Base-by-base conservation (phyloP, 2,888 invertebrate species). In the Diaprepes abbreviatus region DNA sequence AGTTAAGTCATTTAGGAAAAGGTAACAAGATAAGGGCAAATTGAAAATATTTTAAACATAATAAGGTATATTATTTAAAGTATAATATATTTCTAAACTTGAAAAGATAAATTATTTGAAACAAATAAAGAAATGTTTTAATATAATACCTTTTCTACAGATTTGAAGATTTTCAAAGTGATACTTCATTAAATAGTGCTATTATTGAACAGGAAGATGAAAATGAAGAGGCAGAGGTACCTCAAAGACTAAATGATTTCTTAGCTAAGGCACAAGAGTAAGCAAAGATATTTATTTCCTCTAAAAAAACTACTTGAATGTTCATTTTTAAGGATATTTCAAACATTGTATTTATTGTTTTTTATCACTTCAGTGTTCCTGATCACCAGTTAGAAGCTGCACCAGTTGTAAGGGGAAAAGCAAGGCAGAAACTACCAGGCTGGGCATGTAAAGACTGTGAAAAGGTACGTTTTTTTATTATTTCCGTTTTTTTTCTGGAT, bases 371-470 rank as follows among this genome's bases (percentile, higher is more conserved):
- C n/a, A 35, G 54, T 19, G 31, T 64, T 9, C 43, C 31, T 14
- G 28, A 40, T 1, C 16, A 58, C 10, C 58, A 40, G 16, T 14
- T 40, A n/a, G 50, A 71, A 52, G 55, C 73, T 19, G 74, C 68
- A 55, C 73, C 74, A n/a, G 70, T 76, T 21, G 78, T 79, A 0
- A 73, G 79, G 43, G 80, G 79, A 21, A 74, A 79, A 66, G 77
- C 74, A 14, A 73, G 78, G 17, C 76, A 77, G 70, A 69, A 75
- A 33, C 62, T 79, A 52, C 74, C 74, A 43, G 80, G 77, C 21
- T 80, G 79, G 79, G 70, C 79, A 17, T 80, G 80, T 59, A 66
- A 73, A 50, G 71, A 79, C 9, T 80, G 80, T 70, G 73, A 73
- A 74, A 68, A 76, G 40, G 77, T 77, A 69, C 70, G 62, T 63